Evolutionary conservation across 1,140 invertebrate genomes (phyloP).

Genomic region (Cydia amplana): DNA sequence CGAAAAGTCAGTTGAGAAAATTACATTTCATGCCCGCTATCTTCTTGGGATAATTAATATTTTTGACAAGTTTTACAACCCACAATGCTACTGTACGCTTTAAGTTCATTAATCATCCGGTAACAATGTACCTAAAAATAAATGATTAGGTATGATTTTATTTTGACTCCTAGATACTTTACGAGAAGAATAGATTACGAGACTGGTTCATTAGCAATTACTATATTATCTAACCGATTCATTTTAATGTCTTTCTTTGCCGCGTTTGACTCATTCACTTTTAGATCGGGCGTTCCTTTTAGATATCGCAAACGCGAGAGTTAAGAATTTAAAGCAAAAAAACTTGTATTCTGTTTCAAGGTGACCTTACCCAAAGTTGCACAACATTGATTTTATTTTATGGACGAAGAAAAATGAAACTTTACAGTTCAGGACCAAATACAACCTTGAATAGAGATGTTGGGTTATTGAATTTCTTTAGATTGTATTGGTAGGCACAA

Average conservation of each 20-base stretch:
- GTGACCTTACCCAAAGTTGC: neutral
- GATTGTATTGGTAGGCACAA: neutral
- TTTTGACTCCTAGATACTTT: too few species aligned
- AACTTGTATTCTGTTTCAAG: constrained; percentile 7
- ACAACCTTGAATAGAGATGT: constrained; percentile 19
- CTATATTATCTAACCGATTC: too few species aligned
- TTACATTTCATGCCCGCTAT: neutral
- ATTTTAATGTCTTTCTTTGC: too few species aligned
- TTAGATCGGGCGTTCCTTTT: too few species aligned
- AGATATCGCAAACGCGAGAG: too few species aligned
- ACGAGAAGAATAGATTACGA: too few species aligned
- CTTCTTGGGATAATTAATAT: constrained; percentile 28
- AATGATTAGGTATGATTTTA: too few species aligned
- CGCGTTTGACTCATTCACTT: too few species aligned
- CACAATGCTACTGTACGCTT: neutral
- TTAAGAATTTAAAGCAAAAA: neutral
- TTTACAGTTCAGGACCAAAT: neutral
- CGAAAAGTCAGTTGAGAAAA: neutral
- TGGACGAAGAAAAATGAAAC: constrained; percentile 23
- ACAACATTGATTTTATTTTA: constrained; percentile 30
- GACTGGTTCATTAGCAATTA: too few species aligned
- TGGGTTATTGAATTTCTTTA: constrained; percentile 3
- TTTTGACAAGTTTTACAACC: constrained; percentile 30
- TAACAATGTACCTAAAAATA: constrained; percentile 1
- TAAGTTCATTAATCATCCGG: constrained; percentile 23